Conservation (phyloP, 2,797 vertebrate species). For the Anableps anableps region DNA sequence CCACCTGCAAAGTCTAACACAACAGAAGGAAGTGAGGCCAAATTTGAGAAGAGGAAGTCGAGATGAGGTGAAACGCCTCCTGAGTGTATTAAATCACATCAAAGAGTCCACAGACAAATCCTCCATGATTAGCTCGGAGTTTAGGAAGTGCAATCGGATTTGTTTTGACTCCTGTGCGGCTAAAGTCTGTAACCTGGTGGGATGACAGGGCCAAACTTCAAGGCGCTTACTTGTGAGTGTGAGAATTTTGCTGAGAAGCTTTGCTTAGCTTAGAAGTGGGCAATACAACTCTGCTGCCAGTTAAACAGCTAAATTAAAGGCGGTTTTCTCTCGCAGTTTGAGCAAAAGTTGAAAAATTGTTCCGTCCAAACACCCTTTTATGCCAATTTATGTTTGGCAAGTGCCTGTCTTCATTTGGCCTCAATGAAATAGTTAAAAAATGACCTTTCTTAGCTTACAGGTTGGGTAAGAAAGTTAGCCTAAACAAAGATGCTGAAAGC, state of each 20-base stretch:
- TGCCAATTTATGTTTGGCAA: background rate
- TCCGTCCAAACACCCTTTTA: background rate
- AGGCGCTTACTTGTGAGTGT: slow-evolving; percentile 29
- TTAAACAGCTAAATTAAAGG: slow-evolving; percentile 15
- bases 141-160: slow-evolving; percentile 54
- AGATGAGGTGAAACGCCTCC: slow-evolving; percentile 58
- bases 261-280: slow-evolving; percentile 9
- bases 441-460: background rate
- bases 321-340: background rate
- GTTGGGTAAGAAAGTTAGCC: background rate
- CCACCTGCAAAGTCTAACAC: slow-evolving; percentile 43
- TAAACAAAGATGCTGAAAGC: background rate
- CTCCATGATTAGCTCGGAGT: slow-evolving; percentile 52
- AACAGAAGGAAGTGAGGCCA: slow-evolving; percentile 50
- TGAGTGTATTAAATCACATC: slow-evolving; percentile 66
- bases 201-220: slow-evolving; percentile 43
- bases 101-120: slow-evolving; percentile 62
- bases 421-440: background rate
- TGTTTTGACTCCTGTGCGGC: slow-evolving; percentile 54
- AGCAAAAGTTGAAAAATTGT: background rate
- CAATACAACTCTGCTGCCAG: slow-evolving; percentile 11
- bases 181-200: slow-evolving; percentile 50
- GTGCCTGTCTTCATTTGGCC: background rate
- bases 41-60: slow-evolving; percentile 49
- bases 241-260: slow-evolving; percentile 28